Percentiles rank a stretch among this genome's conserved stretches.
These are phyloP conservation scores for Neopipo cinnamomea DNA, from an alignment of 2,113 vertebrate species.

Conservation along the genomic window DNA sequence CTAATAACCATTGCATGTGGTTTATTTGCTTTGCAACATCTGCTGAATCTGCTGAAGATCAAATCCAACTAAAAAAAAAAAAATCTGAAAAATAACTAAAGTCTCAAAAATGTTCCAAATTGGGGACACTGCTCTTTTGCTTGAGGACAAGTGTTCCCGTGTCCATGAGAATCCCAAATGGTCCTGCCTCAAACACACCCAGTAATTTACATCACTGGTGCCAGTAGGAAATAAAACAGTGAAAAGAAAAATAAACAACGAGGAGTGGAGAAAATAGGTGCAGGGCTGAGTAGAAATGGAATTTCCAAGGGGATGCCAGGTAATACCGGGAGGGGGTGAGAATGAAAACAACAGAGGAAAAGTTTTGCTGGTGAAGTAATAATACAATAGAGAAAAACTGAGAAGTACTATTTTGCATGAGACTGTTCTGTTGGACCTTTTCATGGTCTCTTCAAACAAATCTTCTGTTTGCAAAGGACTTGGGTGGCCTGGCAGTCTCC, in stretches of 20 bases:
- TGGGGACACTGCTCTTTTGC: not conserved
- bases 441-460: constrained; percentile 17
- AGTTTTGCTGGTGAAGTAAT: constrained; percentile 29
- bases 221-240: not conserved
- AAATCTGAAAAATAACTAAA: not conserved
- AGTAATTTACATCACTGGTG: not conserved
- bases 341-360: not conserved
- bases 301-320: not conserved
- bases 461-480: constrained; percentile 10
- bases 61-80: constrained; percentile 45
- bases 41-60: constrained; percentile 58
- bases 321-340: not conserved
- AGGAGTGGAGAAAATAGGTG: not conserved
- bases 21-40: constrained; percentile 69
- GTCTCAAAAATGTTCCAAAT: not conserved
- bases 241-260: constrained; percentile 30
- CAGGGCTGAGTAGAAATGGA: not conserved
- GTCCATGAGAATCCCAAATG: not conserved
- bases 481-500: constrained; percentile 49
- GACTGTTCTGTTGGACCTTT: not conserved
- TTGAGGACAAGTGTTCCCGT: not conserved
- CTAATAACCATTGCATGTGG: constrained; percentile 1
- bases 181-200: not conserved
- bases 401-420: not conserved
- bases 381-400: not conserved